Evolutionary conservation across 2,888 invertebrate species (phyloP).

Genomic region (Drosophila ezoana): DNA sequence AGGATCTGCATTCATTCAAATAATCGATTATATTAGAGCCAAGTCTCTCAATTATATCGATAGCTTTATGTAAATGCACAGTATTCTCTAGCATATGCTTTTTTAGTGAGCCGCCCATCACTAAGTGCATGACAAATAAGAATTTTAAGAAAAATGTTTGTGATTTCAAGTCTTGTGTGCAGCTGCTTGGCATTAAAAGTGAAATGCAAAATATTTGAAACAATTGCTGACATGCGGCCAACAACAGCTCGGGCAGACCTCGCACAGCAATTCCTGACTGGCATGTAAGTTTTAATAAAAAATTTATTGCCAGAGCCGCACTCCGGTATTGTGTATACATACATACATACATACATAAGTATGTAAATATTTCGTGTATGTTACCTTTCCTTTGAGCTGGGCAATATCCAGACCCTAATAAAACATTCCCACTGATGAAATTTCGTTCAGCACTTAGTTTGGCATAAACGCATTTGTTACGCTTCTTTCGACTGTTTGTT

Average conservation of each 20-base stretch:
- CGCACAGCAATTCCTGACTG: constrained; percentile 27
- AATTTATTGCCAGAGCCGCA: constrained; percentile 28
- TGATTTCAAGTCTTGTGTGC: neutral
- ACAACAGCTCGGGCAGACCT: constrained; percentile 36
- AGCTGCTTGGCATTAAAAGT: neutral
- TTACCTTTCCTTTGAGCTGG: constrained; percentile 12
- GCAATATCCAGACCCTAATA: constrained; percentile 24
- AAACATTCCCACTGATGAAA: constrained; percentile 40
- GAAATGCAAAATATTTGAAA: neutral
- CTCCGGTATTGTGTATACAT: neutral
- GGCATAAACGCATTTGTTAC: neutral
- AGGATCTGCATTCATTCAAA: too few relatives aligned
- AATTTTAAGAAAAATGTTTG: neutral
- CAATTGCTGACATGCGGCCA: neutral
- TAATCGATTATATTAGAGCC: too few relatives aligned
- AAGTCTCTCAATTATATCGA: too few relatives aligned
- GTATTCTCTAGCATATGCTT: neutral
- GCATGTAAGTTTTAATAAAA: constrained; percentile 44
- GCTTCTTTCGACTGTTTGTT: constrained; percentile 1
- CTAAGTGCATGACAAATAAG: neutral
- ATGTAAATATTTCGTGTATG: neutral
- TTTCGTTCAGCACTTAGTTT: constrained; percentile 23
- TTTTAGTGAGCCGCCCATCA: neutral
- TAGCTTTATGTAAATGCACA: too few relatives aligned
- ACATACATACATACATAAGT: neutral